Evolutionary conservation across 37 sponge, comb jelly and placozoan species (phyloP), one percentile per base, ranked within the genome.

Genomic region (Lycopodina hypogea): DNA sequence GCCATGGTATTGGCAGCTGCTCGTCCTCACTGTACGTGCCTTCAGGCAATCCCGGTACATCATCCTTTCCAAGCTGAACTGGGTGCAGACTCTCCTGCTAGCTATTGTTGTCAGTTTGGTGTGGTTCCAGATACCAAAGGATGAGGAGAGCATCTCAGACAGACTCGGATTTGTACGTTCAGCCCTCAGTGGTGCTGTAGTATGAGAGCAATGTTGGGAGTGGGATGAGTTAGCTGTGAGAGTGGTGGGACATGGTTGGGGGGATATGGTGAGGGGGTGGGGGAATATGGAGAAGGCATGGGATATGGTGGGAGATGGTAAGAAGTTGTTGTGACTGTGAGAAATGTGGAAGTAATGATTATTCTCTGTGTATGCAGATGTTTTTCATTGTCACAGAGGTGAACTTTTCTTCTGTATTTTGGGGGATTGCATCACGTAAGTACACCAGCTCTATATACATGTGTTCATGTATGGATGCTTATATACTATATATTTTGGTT

Each of bases 41-140:
- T 91, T 86, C 30, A 55, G 76, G 35, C 79, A 87, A 60, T 78
- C 80, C 11, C 56, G 74, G 0, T 67, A 73, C 35, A 14, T 68
- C 8, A 55, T 84, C 37, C 70, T 84, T 23, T 84, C 84, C 28
- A 69, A 69, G 58, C n/a, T 62, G 28, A 68, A 76, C 59, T 11
- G 75, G 1, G 1, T 84, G n/a, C 70, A 75, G 74, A 63, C 75
- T 37, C 19, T 90, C 18, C 26, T 51, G 23, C 21, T 87, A 41
- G 4, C 88, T 8, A 11, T 87, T 0, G 41, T 87, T 22, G 77
- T 60, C 11, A 36, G 81, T 36, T 42, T 90, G 22, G 52, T 83
- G 35, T 93, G 92, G 87, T 93, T 93, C 69, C 94, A 87, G 76
- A 68, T 86, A 0, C 84, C 89, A 2, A 42, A 60, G 7, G 68